Conservation (phyloP, 2,888 invertebrate species). For the Eristalinus sepulchralis region DNA sequence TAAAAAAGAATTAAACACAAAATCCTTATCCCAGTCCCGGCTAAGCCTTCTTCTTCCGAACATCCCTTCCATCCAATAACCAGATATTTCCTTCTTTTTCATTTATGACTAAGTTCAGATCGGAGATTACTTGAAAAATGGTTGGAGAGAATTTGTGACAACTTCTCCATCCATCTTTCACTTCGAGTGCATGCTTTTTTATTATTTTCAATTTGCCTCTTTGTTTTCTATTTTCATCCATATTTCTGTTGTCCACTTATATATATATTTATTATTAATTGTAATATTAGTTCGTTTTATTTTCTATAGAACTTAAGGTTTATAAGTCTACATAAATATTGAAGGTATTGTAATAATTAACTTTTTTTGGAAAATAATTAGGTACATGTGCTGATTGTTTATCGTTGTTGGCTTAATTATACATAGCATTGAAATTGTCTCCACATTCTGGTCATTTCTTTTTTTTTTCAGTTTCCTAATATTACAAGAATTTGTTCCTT, state of each 20-base stretch:
- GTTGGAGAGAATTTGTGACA: conserved; percentile 48
- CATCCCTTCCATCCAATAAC: conserved; percentile 59
- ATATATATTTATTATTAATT: conserved; percentile 46
- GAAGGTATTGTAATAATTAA: conserved; percentile 28
- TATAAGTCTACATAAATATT: conserved; percentile 52
- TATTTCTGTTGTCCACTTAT: conserved; percentile 67
- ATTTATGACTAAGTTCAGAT: conserved; percentile 72
- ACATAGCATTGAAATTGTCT: not conserved
- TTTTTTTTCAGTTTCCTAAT: too few relatives aligned
- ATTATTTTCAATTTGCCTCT: conserved; percentile 39
- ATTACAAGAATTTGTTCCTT: too few relatives aligned
- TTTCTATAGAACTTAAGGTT: conserved; percentile 38
- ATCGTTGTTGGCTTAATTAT: conserved; percentile 19
- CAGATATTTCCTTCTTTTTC: conserved; percentile 60
- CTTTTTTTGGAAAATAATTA: not conserved
- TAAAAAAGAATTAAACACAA: conserved; percentile 39
- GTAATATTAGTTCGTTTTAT: conserved; percentile 41
- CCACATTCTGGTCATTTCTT: not conserved
- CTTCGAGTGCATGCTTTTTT: conserved; percentile 66
- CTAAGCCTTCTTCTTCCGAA: conserved; percentile 51
- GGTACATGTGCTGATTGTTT: conserved; percentile 20
- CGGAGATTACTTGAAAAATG: conserved; percentile 56
- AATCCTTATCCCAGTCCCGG: conserved; percentile 30
- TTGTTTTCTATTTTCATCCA: conserved; percentile 50
- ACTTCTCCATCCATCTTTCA: conserved; percentile 50